Percentiles rank a stretch among this genome's conserved stretches.
These are phyloP conservation scores for Ormyrus pomaceus DNA, from an alignment of 2,888 invertebrate species.

Conservation along the genomic window DNA sequence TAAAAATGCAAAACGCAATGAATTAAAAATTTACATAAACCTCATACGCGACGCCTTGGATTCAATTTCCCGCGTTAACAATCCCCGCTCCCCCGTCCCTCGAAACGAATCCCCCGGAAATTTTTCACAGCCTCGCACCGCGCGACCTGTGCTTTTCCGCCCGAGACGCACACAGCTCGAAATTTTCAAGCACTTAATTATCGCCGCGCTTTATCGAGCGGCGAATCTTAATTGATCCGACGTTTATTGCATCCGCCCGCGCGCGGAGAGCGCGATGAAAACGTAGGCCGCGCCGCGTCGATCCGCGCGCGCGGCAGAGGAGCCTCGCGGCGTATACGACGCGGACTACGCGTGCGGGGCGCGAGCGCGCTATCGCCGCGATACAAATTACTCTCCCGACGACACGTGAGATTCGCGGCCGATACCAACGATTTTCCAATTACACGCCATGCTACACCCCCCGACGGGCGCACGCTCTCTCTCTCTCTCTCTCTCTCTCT, in stretches of 20 bases:
- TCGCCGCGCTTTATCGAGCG: constrained; percentile 44
- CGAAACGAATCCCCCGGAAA: too few relatives aligned
- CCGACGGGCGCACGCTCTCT: not conserved
- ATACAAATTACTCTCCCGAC: constrained; percentile 64
- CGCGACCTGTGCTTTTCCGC: constrained; percentile 6
- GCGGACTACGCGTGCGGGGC: not conserved
- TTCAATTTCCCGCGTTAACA: too few relatives aligned
- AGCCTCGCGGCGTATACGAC: not conserved
- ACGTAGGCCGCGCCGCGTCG: too few relatives aligned
- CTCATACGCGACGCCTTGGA: too few relatives aligned
- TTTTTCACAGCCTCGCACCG: not conserved
- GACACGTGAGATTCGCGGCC: constrained; percentile 58
- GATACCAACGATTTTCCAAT: constrained; percentile 75
- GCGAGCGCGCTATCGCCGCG: constrained; percentile 22
- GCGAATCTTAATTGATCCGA: constrained; percentile 57
- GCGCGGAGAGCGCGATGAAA: too few relatives aligned
- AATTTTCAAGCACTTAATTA: constrained; percentile 54
- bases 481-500: not conserved
- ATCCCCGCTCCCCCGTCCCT: too few relatives aligned
- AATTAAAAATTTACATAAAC: too few relatives aligned
- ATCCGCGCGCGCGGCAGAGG: not conserved
- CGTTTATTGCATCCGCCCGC: constrained; percentile 56
- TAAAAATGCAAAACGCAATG: too few relatives aligned
- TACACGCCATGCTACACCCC: constrained; percentile 64
- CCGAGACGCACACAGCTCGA: too few relatives aligned